phyloP scores from a whole-genome alignment of 2,888 invertebrate species.

The Xanthorhoe spadicearia region DNA sequence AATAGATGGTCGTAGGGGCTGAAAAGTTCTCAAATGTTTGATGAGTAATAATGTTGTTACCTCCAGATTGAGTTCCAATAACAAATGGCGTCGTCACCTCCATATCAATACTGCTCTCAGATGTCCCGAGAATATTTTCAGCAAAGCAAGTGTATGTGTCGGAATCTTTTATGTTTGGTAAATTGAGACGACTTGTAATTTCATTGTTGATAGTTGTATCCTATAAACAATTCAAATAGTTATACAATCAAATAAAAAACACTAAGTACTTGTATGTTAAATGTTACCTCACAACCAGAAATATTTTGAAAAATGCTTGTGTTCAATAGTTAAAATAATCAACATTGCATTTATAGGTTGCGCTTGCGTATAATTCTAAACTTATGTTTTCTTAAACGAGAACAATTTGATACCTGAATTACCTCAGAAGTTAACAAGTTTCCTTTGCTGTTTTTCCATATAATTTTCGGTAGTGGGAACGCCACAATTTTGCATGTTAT shows the following conservation, averaged over 20 bases:
- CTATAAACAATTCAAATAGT: constrained; percentile 7
- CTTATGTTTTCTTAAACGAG: no score
- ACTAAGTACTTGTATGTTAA: no score
- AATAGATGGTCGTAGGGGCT: no score
- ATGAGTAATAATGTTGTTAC: constrained; percentile 17
- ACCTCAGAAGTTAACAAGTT: constrained; percentile 13
- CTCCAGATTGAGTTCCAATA: constrained; percentile 18
- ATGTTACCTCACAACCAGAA: no score
- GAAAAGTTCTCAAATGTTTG: no score
- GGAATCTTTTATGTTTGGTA: constrained; percentile 8
- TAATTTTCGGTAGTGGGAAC: constrained; percentile 23
- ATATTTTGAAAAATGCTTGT: no score
- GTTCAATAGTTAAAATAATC: no score
- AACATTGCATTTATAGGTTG: no score
- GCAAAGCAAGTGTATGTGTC: constrained; percentile 24
- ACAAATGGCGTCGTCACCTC: constrained; percentile 24
- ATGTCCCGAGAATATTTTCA: constrained; percentile 20
- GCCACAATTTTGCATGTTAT: constrained; percentile 26
- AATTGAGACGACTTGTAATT: constrained; percentile 10
- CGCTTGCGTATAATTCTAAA: no score
- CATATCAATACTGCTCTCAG: constrained; percentile 12
- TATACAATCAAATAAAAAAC: no score
- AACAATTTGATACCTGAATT: not conserved
- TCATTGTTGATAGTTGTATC: not conserved
- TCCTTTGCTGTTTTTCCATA: constrained; percentile 29